Evolutionary conservation across 2,797 vertebrate genomes (phyloP).

Genomic region (Peromyscus melanophrys): DNA sequence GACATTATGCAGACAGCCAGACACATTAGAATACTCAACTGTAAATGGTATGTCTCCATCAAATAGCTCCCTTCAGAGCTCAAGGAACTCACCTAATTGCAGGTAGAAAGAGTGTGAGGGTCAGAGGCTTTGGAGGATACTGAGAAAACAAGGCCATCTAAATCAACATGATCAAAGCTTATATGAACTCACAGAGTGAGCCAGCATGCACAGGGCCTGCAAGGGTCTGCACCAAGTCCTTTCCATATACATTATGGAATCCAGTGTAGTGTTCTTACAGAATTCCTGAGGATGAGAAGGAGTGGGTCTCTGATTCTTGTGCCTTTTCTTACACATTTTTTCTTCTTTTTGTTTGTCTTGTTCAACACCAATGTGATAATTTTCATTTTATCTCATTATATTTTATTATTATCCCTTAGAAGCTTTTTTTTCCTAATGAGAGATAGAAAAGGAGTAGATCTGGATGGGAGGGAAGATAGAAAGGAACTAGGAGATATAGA

Average conservation of each 20-base stretch:
- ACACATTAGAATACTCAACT: background rate
- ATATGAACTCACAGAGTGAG: background rate
- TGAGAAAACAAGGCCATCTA: background rate
- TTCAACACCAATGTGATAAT: background rate
- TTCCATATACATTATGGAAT: background rate
- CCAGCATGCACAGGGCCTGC: background rate
- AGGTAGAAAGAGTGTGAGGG: background rate
- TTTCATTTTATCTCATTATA: background rate
- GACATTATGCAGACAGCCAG: background rate
- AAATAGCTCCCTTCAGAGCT: background rate
- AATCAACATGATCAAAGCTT: background rate
- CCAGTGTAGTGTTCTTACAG: background rate
- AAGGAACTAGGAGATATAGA: background rate
- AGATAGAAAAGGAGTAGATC: background rate
- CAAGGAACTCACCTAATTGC: too few relatives aligned
- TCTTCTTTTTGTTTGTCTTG: background rate
- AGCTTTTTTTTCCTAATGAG: background rate
- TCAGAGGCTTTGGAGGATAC: background rate
- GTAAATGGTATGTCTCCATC: background rate
- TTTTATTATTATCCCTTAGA: background rate
- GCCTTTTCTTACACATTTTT: background rate
- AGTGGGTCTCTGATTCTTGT: background rate
- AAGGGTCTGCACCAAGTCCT: background rate
- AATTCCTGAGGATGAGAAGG: background rate
- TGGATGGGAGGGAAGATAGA: fast-evolving